phyloP scores from a whole-genome alignment of 2,797 vertebrate species.

The Vespertilio murinus region DNA sequence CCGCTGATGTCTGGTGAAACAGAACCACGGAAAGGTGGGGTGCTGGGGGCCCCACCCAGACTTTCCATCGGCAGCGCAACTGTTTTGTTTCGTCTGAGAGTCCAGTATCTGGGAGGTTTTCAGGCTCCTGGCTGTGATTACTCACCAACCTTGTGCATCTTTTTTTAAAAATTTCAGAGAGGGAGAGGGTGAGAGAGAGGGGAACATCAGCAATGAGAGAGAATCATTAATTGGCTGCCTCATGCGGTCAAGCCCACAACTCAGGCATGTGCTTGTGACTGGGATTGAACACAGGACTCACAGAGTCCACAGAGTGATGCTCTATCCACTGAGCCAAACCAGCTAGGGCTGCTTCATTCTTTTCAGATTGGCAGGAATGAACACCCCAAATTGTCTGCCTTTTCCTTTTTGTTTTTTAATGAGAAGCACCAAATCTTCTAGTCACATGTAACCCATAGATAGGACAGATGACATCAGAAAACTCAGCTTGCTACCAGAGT shows the following conservation, averaged over 20 bases:
- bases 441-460: neutral
- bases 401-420: neutral
- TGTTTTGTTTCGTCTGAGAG: neutral
- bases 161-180: no score
- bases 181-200: no score
- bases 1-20: neutral
- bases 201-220: no score
- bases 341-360: no score
- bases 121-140: neutral
- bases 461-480: neutral
- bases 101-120: neutral
- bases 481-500: neutral
- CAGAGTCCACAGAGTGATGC: no score
- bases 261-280: no score
- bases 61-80: neutral
- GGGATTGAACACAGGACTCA: no score
- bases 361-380: neutral
- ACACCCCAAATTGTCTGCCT: neutral
- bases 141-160: neutral
- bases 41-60: neutral
- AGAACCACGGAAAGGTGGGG: neutral
- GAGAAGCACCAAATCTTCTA: neutral
- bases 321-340: no score
- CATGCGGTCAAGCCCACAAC: no score
- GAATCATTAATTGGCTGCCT: no score